Evolutionary conservation across 2,888 invertebrate genomes (phyloP), one percentile per base, ranked within the genome.

Genomic region (Drosophila greeni): DNA sequence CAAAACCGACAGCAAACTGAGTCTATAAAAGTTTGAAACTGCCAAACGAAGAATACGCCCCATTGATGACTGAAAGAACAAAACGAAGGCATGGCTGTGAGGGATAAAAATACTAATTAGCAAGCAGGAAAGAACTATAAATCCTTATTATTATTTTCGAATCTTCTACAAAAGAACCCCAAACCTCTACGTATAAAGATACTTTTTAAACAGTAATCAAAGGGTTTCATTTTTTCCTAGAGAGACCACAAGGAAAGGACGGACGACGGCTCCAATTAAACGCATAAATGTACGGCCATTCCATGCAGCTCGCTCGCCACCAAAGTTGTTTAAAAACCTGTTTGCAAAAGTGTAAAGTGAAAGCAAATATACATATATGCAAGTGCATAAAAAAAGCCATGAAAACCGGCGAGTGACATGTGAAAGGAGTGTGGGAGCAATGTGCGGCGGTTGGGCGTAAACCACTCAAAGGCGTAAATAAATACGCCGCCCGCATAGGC

Each of bases 381-480:
- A 40, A 24, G 55, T 47, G 36, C 55, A 49, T 66, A 66, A 66
- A 62, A 62, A 64, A 60, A 65, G 53, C 64, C 57, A 57, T 62
- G 55, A 65, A 65, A 65, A 48, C 55, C 11, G 62, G 33, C 31
- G 62, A 45, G 43, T 60, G 62, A 60, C 64, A 64, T 45, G 61
- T 39, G 45, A 52, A 33, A 20, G 23, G 45, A 39, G n/a, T 18
- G 33, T 24, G 20, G 49, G 55, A n/a, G 56, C 16, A 33, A 31
- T n/a, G n/a, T n/a, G 57, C 47, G 49, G 43, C 20, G 47, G 62
- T 37, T 56, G 47, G 62, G 53, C 54, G 62, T 68, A 58, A 70
- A 59, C 55, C 75, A 73, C 72, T 76, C 73, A 80, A 78, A 75
- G 73, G 78, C 72, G 68, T 72, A 80, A 80, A 76, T 76, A 78